A percentile compares a stretch with the other conserved stretches of the same genome.
phyloP scores from a whole-genome alignment of 2,113 vertebrate species.

The Morone chrysops region DNA sequence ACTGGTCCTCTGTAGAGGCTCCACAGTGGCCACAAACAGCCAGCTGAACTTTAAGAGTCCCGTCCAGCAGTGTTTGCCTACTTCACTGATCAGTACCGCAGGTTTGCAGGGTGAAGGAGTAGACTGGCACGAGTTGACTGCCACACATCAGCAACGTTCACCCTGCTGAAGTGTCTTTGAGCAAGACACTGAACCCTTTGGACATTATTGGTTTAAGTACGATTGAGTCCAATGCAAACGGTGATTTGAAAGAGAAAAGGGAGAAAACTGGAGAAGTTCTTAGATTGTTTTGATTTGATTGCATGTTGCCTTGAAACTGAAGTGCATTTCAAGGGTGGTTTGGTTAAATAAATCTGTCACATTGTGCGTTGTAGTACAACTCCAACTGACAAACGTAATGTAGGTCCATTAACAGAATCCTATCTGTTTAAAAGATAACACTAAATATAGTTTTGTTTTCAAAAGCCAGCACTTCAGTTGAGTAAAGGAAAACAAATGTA shows the following conservation, averaged over 20 bases:
- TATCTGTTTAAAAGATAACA: neutral
- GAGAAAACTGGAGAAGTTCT: neutral
- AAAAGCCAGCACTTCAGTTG: neutral
- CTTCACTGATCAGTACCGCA: neutral
- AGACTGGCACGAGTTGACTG: neutral
- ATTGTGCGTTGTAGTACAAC: neutral
- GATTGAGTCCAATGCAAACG: neutral
- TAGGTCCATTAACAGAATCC: neutral
- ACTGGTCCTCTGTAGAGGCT: neutral
- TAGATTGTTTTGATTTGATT: conserved; percentile 18
- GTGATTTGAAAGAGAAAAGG: neutral
- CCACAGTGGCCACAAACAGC: neutral
- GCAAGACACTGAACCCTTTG: neutral
- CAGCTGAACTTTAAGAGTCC: neutral
- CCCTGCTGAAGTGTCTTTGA: conserved; percentile 4
- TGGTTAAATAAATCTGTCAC: neutral
- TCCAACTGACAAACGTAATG: conserved; percentile 7
- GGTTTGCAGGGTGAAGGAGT: neutral
- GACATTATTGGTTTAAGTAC: neutral
- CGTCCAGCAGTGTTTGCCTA: neutral
- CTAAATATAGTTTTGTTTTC: neutral
- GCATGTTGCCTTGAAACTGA: conserved; percentile 30
- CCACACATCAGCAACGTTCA: neutral
- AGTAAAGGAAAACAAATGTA: neutral
- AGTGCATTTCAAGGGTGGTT: conserved; percentile 3